Evolutionary conservation across 2,113 vertebrate species (phyloP).

Genomic region (Anas platyrhynchos): DNA sequence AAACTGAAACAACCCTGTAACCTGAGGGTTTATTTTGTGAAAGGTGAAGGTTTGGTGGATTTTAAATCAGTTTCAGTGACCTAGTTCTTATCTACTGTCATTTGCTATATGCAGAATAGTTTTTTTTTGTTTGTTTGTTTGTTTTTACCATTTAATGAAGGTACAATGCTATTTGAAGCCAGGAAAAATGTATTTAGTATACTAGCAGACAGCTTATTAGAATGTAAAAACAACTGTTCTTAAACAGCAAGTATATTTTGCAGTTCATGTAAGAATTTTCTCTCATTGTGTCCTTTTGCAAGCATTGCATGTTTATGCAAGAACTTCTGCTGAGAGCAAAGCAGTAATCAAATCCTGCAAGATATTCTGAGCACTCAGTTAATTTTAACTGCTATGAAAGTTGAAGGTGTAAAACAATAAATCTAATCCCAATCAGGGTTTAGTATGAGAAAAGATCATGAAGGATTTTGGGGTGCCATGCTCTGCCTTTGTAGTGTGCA

Average conservation of each 20-base stretch:
- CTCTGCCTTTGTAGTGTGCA: background rate
- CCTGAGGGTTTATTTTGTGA: background rate
- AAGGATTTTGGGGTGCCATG: background rate
- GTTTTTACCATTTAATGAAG: background rate
- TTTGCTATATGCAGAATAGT: background rate
- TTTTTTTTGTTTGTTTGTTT: background rate
- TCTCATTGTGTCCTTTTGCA: background rate
- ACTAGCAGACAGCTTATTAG: background rate
- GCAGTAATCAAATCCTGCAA: background rate
- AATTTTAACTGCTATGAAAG: background rate
- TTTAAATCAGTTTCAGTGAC: background rate
- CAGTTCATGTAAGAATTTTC: background rate
- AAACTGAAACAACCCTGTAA: constrained; percentile 45
- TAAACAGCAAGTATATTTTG: background rate
- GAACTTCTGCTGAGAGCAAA: background rate
- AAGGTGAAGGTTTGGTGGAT: background rate
- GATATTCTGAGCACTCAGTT: background rate
- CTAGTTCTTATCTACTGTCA: background rate
- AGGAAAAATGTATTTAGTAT: background rate
- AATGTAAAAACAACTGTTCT: background rate
- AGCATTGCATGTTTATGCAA: background rate
- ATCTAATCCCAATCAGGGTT: background rate
- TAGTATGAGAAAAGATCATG: background rate
- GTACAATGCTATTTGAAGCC: background rate
- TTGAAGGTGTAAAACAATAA: background rate